These are phyloP conservation scores for Caenorhabditis panamensis DNA, from an alignment of 2,888 invertebrate species.

Conservation along the genomic window DNA sequence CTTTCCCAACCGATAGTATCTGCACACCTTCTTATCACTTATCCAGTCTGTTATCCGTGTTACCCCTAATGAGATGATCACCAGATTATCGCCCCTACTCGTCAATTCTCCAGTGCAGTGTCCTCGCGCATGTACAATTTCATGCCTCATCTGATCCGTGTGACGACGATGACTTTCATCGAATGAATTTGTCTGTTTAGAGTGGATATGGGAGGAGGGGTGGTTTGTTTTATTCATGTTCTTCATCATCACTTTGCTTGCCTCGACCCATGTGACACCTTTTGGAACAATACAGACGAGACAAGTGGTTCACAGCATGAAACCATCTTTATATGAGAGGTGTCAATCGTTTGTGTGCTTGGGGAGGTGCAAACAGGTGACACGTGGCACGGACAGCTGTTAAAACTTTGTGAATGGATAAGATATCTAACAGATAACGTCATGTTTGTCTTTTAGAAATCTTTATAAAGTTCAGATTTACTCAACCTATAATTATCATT, in stretches of 20 bases:
- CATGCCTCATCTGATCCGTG: conserved; percentile 53
- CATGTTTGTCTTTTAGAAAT: too few species aligned
- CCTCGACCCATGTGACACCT: too few species aligned
- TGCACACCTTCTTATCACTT: conserved; percentile 16
- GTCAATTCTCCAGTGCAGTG: conserved; percentile 14
- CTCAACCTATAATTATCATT: neutral
- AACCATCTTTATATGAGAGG: conserved; percentile 27
- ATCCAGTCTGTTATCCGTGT: conserved; percentile 22
- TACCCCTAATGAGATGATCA: conserved; percentile 51
- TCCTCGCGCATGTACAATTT: conserved; percentile 54
- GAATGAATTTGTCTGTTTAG: conserved; percentile 15
- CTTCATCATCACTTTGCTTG: too few species aligned
- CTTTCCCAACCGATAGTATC: conserved; percentile 27
- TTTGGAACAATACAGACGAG: conserved; percentile 16
- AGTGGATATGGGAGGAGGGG: neutral
- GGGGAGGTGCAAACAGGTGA: conserved; percentile 20
- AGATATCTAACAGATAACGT: too few species aligned
- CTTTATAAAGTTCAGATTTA: too few species aligned
- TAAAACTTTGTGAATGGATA: too few species aligned
- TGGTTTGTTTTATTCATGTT: conserved; percentile 50
- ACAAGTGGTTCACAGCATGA: conserved; percentile 50
- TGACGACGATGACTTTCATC: conserved; percentile 38
- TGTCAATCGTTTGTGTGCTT: conserved; percentile 45
- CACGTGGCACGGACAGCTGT: conserved; percentile 1
- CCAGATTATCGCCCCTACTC: conserved; percentile 34